Evolutionary conservation across 2,113 vertebrate genomes (phyloP), one percentile per base, ranked within the genome.

Genomic region (Cottus gobio): DNA sequence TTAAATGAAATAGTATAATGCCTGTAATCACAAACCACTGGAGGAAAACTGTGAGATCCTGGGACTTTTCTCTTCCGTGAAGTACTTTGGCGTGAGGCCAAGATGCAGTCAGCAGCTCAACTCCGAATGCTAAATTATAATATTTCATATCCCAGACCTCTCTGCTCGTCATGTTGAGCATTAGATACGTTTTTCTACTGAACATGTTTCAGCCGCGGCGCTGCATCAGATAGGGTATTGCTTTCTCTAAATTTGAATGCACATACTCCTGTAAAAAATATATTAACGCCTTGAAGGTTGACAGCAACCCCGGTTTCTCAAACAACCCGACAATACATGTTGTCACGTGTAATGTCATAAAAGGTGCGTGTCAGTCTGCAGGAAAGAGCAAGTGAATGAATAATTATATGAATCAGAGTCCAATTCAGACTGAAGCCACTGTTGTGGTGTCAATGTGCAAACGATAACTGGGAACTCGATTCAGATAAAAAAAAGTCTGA

Each of bases 71-170:
- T 70, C 31, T 62, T 88, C 46, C 22, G 20, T 46, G 28, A 84
- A 37, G 61, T 39, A 37, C 42, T n/a, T 7, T 88, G 86, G 86
- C 50, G 2, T 31, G 28, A 6, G 44, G 76, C 83, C 90, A 87
- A 31, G 70, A 64, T 66, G 30, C 66, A 82, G 78, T 82, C 78
- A 77, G 71, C 68, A 78, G 65, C 66, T 82, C 37, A 83, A 61
- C 63, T 67, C 70, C 68, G 75, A 87, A 80, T 71, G n/a, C n/a
- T n/a, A 70, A 62, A 54, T 70, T 79, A 85, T 76, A 86, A 88
- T 86, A 69, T 86, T 85, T 82, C 62, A 79, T n/a, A 64, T n/a
- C 64, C 37, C 9, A 64, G 80, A 63, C 42, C 24, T 52, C 70
- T 67, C 62, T 77, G 34, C 42, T 26, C 26, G 4, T 74, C 64